These are phyloP conservation scores for Semaprochilodus insignis DNA, from an alignment of 2,797 vertebrate species.

Conservation along the genomic window DNA sequence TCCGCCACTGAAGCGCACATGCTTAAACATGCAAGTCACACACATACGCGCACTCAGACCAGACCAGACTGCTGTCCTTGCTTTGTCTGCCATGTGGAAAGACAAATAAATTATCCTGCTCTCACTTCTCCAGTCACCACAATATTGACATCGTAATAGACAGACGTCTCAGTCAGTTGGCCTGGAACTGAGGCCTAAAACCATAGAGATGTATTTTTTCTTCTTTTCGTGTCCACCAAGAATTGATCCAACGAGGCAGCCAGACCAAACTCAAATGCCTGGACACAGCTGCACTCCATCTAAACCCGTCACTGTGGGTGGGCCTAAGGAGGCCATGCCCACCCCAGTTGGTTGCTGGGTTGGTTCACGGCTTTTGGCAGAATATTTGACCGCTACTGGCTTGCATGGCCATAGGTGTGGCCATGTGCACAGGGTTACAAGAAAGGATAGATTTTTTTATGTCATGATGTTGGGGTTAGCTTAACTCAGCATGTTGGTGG, in stretches of 20 bases:
- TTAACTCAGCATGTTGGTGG: no score
- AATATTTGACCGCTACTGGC: no score
- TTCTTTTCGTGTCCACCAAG: not conserved
- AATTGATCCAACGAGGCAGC: not conserved
- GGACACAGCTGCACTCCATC: not conserved
- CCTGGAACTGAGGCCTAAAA: not conserved
- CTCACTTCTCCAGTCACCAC: conserved; percentile 26
- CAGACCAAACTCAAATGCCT: conserved; percentile 10
- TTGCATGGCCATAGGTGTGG: no score
- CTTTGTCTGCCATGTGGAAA: conserved; percentile 35
- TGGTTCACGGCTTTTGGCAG: no score
- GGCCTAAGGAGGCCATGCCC: no score
- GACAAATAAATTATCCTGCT: conserved; percentile 38
- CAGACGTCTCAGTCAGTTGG: conserved; percentile 22
- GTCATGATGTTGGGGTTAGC: no score
- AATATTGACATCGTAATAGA: conserved; percentile 24
- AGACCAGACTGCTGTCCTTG: conserved; percentile 6
- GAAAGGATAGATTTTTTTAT: no score
- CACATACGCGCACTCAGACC: conserved; percentile 34
- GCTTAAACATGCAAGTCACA: conserved; percentile 49
- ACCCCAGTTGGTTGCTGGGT: not conserved
- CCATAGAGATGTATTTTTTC: not conserved
- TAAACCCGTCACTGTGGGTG: not conserved
- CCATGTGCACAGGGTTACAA: no score
- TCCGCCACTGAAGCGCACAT: conserved; percentile 34